Evolutionary conservation across 2,797 vertebrate genomes (phyloP).

Genomic region (Gymnothorax reevesii): DNA sequence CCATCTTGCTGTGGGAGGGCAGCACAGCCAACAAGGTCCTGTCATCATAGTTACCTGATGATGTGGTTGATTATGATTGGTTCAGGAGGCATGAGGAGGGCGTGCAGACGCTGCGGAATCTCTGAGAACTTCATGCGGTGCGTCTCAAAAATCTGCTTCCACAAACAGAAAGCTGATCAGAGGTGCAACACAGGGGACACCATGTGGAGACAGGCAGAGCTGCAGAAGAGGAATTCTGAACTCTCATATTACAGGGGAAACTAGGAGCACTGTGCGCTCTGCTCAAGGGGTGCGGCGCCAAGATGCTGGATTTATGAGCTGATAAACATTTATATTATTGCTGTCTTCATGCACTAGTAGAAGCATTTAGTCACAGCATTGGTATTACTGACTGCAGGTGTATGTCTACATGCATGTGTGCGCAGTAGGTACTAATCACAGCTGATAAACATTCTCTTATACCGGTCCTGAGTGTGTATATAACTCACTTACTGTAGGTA

Average conservation of each 20-base stretch:
- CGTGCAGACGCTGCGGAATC: slow-evolving; percentile 96
- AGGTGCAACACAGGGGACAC: not conserved
- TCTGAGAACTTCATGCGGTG: slow-evolving; percentile 99
- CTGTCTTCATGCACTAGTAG: no score
- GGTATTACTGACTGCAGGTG: no score
- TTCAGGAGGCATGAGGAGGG: slow-evolving; percentile 96
- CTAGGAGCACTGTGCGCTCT: not conserved
- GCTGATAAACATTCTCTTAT: slow-evolving; percentile 77
- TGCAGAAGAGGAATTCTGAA: not conserved
- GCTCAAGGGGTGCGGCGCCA: not conserved
- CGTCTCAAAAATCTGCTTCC: slow-evolving; percentile 90
- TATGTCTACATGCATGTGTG: slow-evolving; percentile 59
- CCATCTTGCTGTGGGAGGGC: not conserved
- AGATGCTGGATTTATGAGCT: no score
- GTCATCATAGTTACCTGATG: slow-evolving; percentile 81
- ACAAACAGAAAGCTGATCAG: not conserved
- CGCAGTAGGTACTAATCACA: slow-evolving; percentile 99
- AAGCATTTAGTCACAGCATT: no score
- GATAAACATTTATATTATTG: no score
- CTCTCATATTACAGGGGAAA: not conserved
- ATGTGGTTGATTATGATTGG: slow-evolving; percentile 99
- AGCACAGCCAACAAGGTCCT: not conserved
- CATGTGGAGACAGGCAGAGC: no score
- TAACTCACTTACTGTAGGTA: no score
- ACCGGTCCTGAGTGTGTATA: no score